phyloP scores from a whole-genome alignment of 2,797 vertebrate genomes.

The Peromyscus eremicus region DNA sequence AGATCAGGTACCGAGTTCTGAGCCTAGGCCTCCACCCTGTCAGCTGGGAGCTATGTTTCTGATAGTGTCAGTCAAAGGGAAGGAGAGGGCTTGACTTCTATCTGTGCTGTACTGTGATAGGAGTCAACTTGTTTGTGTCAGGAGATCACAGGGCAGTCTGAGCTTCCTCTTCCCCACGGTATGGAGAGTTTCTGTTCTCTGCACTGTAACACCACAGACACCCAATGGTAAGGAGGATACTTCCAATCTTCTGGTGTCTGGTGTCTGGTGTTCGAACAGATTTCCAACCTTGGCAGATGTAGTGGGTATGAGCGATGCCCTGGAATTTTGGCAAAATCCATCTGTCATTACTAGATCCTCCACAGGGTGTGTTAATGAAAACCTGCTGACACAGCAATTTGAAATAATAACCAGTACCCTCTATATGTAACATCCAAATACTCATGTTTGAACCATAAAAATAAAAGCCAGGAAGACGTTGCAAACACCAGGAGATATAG shows the following conservation, averaged over 20 bases:
- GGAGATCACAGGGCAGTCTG: not conserved
- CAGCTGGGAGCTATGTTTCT: not conserved
- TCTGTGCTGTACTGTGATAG: not conserved
- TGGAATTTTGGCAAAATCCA: not conserved
- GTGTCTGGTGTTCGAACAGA: not conserved
- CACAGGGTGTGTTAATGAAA: not conserved
- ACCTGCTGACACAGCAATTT: not conserved
- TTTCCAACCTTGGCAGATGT: not conserved
- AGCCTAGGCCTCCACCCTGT: not conserved
- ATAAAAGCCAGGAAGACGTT: not conserved
- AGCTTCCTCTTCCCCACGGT: fast-evolving
- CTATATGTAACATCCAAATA: not conserved
- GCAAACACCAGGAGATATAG: not conserved
- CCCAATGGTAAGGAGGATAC: not conserved
- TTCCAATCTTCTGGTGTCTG: not conserved
- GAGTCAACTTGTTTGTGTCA: not conserved
- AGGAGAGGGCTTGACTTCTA: not conserved
- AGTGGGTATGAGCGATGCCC: not conserved
- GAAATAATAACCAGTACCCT: not conserved
- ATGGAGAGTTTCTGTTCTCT: not conserved
- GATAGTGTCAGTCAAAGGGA: not conserved
- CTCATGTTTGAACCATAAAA: not conserved
- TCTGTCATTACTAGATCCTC: not conserved
- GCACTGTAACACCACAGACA: not conserved
- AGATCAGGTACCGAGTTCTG: not conserved